A percentile compares a stretch with the other conserved stretches of the same genome.
These are phyloP conservation scores for Drosophila mulleri DNA, from an alignment of 2,888 invertebrate species.

Conservation along the genomic window DNA sequence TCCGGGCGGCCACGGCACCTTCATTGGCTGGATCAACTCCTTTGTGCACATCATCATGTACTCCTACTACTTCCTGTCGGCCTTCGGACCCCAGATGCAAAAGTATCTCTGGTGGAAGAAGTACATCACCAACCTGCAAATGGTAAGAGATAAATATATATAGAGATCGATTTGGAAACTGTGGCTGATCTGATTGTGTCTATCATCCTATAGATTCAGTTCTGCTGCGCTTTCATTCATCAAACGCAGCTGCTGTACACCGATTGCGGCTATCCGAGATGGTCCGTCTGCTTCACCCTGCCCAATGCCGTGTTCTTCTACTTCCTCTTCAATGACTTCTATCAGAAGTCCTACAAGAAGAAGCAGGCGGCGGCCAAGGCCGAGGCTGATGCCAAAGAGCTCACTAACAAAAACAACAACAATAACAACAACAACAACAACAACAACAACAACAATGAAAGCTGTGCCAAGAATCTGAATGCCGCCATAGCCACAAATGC, in stretches of 20 bases:
- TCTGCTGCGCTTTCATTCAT: conserved; percentile 94
- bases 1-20: conserved; percentile 95
- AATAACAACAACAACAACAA: conserved; percentile 54
- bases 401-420: conserved; percentile 20
- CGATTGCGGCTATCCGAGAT: conserved; percentile 95
- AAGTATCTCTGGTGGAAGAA: conserved; percentile 97
- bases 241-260: conserved; percentile 93
- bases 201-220: conserved; percentile 89
- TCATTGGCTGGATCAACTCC: conserved; percentile 93
- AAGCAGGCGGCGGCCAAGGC: conserved; percentile 78
- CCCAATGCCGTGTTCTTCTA: conserved; percentile 97
- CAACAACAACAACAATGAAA: conserved; percentile 77
- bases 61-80: conserved; percentile 94
- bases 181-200: neutral
- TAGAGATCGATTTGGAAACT: no score
- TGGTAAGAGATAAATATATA: conserved; percentile 87
- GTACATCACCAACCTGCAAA: conserved; percentile 95
- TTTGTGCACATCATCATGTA: conserved; percentile 99
- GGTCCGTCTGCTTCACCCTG: conserved; percentile 92
- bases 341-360: conserved; percentile 90
- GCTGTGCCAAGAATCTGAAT: conserved; percentile 74
- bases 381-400: conserved; percentile 53
- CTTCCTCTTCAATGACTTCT: conserved; percentile 96
- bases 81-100: conserved; percentile 94
- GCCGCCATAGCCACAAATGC: conserved; percentile 42